Conservation (phyloP, 2,113 vertebrate species). For the Sitta europaea region DNA sequence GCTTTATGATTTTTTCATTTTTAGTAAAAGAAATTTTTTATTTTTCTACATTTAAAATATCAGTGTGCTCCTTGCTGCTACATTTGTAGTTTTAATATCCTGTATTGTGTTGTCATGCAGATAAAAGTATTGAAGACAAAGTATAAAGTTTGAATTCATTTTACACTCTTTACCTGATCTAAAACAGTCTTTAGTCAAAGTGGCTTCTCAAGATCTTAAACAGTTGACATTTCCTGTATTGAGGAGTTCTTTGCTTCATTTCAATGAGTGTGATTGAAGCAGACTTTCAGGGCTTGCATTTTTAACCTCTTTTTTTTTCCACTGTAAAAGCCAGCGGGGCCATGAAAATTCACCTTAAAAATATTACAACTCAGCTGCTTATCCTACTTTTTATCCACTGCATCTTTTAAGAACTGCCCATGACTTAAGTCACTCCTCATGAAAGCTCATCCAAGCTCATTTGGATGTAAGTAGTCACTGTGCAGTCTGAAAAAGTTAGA, state of each 20-base stretch:
- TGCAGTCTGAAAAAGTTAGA: neutral
- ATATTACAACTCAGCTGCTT: neutral
- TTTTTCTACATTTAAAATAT: neutral
- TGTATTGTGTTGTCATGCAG: neutral
- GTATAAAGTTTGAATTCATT: neutral
- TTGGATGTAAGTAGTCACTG: neutral
- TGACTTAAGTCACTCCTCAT: accelerated
- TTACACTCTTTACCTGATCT: neutral
- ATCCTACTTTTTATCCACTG: neutral
- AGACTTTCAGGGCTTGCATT: neutral
- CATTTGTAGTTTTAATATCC: neutral
- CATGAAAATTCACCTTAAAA: neutral
- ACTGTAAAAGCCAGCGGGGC: neutral
- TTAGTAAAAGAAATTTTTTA: neutral
- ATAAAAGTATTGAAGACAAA: neutral
- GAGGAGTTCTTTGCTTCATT: neutral
- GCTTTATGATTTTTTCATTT: neutral
- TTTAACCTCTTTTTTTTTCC: neutral
- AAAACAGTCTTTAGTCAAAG: neutral
- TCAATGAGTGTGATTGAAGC: neutral
- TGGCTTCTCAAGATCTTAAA: neutral
- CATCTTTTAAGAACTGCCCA: neutral
- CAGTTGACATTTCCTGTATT: neutral
- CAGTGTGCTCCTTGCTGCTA: neutral
- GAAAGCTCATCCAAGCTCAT: neutral